Conservation (phyloP, 2,888 invertebrate species). For the Tenthredo notha region DNA sequence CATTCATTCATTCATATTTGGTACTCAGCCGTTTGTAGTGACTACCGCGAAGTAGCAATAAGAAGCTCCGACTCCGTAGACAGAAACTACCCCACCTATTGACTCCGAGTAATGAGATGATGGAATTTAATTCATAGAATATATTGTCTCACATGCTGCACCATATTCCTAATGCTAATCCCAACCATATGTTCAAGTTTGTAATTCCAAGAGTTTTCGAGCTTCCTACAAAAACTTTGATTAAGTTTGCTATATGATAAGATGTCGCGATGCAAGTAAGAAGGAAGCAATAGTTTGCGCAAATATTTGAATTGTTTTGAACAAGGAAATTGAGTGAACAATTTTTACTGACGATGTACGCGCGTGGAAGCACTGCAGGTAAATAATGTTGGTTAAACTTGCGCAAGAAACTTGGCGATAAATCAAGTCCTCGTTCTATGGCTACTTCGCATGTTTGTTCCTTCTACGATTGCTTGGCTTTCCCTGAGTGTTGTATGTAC, state of each 20-base stretch:
- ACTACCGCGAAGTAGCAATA: no score
- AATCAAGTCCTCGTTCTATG: conserved; percentile 21
- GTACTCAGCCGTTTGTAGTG: no score
- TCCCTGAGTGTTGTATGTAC: neutral
- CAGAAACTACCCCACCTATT: no score
- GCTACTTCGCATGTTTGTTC: conserved; percentile 34
- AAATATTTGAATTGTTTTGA: neutral
- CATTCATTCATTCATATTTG: no score
- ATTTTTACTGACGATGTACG: neutral
- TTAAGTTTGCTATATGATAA: neutral
- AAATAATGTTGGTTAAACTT: conserved; percentile 24
- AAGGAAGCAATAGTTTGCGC: neutral
- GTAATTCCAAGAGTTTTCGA: neutral
- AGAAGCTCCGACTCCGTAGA: no score
- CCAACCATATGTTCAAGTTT: no score
- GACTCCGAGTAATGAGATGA: no score
- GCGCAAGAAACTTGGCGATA: conserved; percentile 11
- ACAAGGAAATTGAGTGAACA: neutral
- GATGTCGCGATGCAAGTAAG: no score
- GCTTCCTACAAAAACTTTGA: neutral
- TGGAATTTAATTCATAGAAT: no score
- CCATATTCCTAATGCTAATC: no score
- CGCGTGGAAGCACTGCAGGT: neutral
- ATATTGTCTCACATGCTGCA: no score
- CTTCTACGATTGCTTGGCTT: conserved; percentile 11